Evolutionary conservation across 2,113 vertebrate species (phyloP).

Genomic region (Synchiropus splendidus): DNA sequence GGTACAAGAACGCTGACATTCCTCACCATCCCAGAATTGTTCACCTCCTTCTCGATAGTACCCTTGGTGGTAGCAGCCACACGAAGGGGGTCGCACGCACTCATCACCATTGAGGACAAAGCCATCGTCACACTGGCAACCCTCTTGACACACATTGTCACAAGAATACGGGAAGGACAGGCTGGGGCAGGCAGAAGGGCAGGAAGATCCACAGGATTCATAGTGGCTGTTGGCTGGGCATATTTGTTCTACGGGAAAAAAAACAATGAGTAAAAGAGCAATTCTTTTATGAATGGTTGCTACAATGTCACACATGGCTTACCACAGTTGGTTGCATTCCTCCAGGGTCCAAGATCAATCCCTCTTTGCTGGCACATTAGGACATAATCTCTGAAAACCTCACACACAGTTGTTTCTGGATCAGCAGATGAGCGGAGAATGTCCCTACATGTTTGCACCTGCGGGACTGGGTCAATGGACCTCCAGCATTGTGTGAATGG

Average conservation of each 20-base stretch:
- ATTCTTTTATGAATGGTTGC: too few relatives aligned
- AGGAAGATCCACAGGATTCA: constrained; percentile 46
- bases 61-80: constrained; percentile 54
- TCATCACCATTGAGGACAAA: constrained; percentile 46
- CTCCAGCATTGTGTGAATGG: constrained; percentile 41
- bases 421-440: constrained; percentile 13
- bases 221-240: constrained; percentile 57
- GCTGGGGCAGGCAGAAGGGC: constrained; percentile 53
- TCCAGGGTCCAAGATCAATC: constrained; percentile 38
- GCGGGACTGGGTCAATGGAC: neutral
- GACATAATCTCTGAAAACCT: constrained; percentile 28
- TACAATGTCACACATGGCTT: neutral
- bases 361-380: constrained; percentile 45
- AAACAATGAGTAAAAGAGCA: neutral
- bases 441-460: constrained; percentile 14
- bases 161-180: constrained; percentile 56
- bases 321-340: constrained; percentile 48
- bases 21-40: constrained; percentile 37
- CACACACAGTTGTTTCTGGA: constrained; percentile 24
- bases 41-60: constrained; percentile 37
- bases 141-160: constrained; percentile 47
- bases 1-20: constrained; percentile 22
- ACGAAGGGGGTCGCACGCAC: constrained; percentile 49
- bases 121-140: constrained; percentile 57
- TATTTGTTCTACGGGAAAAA: constrained; percentile 23